phyloP scores from a whole-genome alignment of 2,797 vertebrate species.

The Halcyon leucocephala region DNA sequence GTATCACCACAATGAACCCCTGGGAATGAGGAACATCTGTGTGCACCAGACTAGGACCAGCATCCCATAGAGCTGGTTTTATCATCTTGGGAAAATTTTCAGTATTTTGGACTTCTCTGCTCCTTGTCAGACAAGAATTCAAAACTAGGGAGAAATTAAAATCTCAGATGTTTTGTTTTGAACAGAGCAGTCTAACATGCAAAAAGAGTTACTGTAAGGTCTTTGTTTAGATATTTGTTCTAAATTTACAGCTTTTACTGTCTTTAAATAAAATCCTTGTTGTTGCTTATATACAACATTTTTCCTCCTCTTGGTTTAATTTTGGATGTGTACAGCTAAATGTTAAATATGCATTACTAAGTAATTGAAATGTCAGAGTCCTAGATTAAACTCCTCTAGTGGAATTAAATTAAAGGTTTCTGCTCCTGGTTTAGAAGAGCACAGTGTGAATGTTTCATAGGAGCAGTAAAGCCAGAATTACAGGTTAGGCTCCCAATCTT shows the following conservation, averaged over 20 bases:
- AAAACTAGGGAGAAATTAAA: background rate
- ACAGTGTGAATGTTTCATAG: constrained; percentile 56
- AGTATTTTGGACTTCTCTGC: background rate
- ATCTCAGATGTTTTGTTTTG: background rate
- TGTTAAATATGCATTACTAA: constrained; percentile 37
- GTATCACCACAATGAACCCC: background rate
- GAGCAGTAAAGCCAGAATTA: constrained; percentile 73
- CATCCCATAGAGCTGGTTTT: background rate
- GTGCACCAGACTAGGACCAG: background rate
- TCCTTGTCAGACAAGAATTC: background rate
- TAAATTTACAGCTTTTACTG: constrained; percentile 41
- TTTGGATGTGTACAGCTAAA: constrained; percentile 50
- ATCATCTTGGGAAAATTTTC: background rate
- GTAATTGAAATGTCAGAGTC: constrained; percentile 67
- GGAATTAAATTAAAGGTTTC: constrained; percentile 68
- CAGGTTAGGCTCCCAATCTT: constrained; percentile 52
- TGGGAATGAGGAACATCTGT: background rate
- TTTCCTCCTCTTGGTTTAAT: constrained; percentile 54
- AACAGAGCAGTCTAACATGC: background rate
- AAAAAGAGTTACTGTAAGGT: background rate
- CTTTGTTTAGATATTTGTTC: constrained; percentile 35
- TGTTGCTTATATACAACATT: constrained; percentile 27
- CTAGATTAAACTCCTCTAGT: constrained; percentile 57
- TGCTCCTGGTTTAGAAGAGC: constrained; percentile 14
- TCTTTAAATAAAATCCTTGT: constrained; percentile 46